A percentile compares a stretch with the other conserved stretches of the same genome.
Conservation (phyloP, 2,113 vertebrate genomes). For the Spea multiplicata region DNA sequence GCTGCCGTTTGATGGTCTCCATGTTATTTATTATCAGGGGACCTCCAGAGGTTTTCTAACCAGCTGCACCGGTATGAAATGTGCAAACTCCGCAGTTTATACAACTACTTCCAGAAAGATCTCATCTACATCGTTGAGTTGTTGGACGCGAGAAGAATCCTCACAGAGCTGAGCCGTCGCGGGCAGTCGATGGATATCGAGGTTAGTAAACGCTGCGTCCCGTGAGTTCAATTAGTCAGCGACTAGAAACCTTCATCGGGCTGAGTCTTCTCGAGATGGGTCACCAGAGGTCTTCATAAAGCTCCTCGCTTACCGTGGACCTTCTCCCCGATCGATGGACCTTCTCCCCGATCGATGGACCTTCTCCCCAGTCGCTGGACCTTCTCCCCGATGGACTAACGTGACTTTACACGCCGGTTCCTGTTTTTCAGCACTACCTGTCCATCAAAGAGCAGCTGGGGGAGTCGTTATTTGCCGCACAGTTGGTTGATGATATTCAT, state of each 20-base stretch:
- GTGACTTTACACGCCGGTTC: too few relatives aligned
- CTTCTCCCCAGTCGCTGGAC: too few relatives aligned
- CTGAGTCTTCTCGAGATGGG: too few relatives aligned
- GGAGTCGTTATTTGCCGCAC: background rate
- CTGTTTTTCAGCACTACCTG: slow-evolving; percentile 11
- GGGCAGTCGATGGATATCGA: background rate
- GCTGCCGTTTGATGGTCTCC: too few relatives aligned
- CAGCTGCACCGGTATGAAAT: slow-evolving; percentile 6
- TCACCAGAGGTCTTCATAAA: too few relatives aligned
- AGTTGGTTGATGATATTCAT: slow-evolving; percentile 18
- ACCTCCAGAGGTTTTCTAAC: background rate
- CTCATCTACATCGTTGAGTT: slow-evolving; percentile 21
- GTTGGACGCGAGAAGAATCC: background rate
- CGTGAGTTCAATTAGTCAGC: background rate
- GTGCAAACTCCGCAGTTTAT: background rate
- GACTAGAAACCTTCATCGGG: too few relatives aligned
- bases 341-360: too few relatives aligned
- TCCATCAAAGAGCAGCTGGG: background rate
- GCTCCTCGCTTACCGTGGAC: too few relatives aligned
- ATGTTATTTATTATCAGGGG: background rate
- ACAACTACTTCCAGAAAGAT: slow-evolving; percentile 14
- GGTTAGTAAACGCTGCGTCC: background rate
- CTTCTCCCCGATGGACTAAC: too few relatives aligned
- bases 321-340: too few relatives aligned
- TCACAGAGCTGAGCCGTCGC: background rate